Conservation (phyloP, 2,888 invertebrate species). For the Neoitamus cyanurus region DNA sequence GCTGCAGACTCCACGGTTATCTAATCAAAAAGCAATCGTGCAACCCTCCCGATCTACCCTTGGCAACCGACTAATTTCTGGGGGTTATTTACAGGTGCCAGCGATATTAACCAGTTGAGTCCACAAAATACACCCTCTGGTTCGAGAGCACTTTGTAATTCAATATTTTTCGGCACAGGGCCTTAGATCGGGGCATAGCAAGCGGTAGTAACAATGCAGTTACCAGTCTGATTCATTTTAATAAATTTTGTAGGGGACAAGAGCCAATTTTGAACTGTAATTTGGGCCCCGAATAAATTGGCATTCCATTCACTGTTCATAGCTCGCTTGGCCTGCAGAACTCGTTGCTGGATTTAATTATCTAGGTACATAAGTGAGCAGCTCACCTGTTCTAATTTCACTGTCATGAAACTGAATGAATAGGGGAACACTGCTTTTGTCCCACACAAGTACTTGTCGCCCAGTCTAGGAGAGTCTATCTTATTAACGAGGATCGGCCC, state of each 20-base stretch:
- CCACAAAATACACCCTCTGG: neutral
- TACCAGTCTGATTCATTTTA: neutral
- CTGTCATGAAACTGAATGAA: neutral
- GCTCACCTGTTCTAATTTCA: neutral
- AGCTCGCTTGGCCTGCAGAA: neutral
- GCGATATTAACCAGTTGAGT: neutral
- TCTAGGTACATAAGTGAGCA: neutral
- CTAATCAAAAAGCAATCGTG: neutral
- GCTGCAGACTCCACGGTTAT: neutral
- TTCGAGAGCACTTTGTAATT: neutral
- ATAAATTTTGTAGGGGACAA: neutral
- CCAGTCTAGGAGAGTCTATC: neutral
- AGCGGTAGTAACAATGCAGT: neutral
- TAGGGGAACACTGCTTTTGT: neutral
- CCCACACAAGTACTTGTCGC: neutral
- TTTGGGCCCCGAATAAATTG: neutral
- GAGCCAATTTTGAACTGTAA: neutral
- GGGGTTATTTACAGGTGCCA: neutral
- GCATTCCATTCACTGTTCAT: neutral
- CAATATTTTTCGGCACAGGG: neutral
- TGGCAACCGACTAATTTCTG: neutral
- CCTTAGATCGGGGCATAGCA: neutral
- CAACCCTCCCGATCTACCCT: neutral
- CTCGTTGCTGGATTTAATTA: neutral
- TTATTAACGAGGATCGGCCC: neutral